These are phyloP conservation scores for Oceanodroma tethys DNA, from an alignment of 2,113 vertebrate species.

Conservation along the genomic window DNA sequence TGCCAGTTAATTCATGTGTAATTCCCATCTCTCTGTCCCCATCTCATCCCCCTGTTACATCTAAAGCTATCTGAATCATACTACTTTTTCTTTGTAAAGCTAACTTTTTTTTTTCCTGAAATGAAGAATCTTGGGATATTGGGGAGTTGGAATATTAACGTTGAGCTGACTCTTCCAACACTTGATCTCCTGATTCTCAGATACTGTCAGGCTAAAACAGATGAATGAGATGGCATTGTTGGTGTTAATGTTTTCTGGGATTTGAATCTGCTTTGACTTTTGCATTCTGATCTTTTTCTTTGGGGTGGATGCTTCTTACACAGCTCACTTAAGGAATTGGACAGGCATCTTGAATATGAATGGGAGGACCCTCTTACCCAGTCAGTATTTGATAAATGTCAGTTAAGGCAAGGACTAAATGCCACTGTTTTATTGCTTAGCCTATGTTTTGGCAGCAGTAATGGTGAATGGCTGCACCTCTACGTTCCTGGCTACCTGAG, in stretches of 20 bases:
- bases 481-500: accelerated
- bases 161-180: not conserved
- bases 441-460: not conserved
- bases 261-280: not conserved
- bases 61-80: not conserved
- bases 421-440: not conserved
- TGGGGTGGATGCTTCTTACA: not conserved
- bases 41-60: not conserved
- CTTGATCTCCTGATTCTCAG: not conserved
- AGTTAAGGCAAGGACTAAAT: not conserved
- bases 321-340: not conserved
- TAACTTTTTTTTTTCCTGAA: not conserved
- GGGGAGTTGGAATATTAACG: not conserved
- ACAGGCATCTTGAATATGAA: not conserved
- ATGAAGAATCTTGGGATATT: not conserved
- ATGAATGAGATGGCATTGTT: not conserved
- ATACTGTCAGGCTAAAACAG: not conserved
- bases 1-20: not conserved
- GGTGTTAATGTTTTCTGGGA: not conserved
- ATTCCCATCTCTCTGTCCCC: not conserved
- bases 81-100: not conserved
- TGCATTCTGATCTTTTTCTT: not conserved
- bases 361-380: not conserved
- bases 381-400: not conserved
- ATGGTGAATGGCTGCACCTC: not conserved